Evolutionary conservation across 1,140 invertebrate species (phyloP).

Genomic region (Tetraneura akinire): DNA sequence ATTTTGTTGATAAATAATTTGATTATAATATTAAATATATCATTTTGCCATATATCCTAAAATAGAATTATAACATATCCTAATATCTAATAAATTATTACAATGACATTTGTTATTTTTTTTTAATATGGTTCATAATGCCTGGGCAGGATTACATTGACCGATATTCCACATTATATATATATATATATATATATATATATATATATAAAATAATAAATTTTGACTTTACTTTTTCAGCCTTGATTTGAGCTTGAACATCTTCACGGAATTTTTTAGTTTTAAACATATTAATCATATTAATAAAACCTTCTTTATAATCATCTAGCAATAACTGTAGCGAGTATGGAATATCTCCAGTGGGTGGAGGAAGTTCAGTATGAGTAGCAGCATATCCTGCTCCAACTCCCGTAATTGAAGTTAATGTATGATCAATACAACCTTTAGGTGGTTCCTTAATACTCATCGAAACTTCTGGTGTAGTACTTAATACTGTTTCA

Average conservation of each 20-base stretch:
- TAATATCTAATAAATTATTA: too few relatives aligned
- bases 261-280: constrained; percentile 71
- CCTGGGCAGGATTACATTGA: too few relatives aligned
- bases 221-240: constrained; percentile 68
- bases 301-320: constrained; percentile 78
- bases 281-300: constrained; percentile 80
- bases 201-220: too few relatives aligned
- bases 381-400: constrained; percentile 68
- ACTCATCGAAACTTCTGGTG: constrained; percentile 64
- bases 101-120: too few relatives aligned
- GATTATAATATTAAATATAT: too few relatives aligned
- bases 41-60: too few relatives aligned
- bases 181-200: too few relatives aligned
- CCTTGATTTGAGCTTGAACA: constrained; percentile 76
- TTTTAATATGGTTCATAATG: too few relatives aligned
- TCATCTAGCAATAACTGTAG: constrained; percentile 82
- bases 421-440: constrained; percentile 85
- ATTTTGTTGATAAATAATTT: too few relatives aligned
- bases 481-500: constrained; percentile 85
- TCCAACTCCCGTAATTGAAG: constrained; percentile 66
- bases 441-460: constrained; percentile 80
- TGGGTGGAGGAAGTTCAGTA: constrained; percentile 75
- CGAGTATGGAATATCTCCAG: constrained; percentile 78
- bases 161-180: too few relatives aligned
- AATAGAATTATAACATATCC: too few relatives aligned